These are phyloP conservation scores for Eueides isabella DNA, from an alignment of 1,140 invertebrate genomes.

Conservation along the genomic window DNA sequence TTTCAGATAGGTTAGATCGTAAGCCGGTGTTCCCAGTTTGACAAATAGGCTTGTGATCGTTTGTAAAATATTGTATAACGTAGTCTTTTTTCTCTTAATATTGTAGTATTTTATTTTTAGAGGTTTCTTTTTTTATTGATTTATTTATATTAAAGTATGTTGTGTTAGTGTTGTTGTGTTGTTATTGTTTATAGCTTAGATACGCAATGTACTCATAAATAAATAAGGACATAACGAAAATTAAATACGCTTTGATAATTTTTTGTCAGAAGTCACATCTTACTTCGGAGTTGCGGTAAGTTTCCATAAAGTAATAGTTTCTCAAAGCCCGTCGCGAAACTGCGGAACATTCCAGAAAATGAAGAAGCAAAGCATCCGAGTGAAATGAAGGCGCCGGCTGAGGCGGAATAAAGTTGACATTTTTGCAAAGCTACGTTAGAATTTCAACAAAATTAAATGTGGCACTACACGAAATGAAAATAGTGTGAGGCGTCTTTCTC, in stretches of 20 bases:
- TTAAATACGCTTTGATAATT: conserved; percentile 79
- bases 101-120: neutral
- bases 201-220: neutral
- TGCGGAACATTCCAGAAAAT: conserved; percentile 78
- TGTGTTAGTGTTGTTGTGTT: too few relatives aligned
- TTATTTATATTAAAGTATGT: neutral
- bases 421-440: conserved; percentile 81
- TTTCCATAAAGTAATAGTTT: conserved; percentile 80
- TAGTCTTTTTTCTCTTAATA: neutral
- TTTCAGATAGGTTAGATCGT: conserved; percentile 75
- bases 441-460: conserved; percentile 82
- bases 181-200: neutral
- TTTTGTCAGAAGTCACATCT: conserved; percentile 77
- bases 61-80: conserved; percentile 11
- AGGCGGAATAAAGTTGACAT: conserved; percentile 81
- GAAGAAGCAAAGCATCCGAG: conserved; percentile 74
- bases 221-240: conserved; percentile 59
- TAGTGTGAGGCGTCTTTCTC: conserved; percentile 58
- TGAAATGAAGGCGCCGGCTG: conserved; percentile 75
- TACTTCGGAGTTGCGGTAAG: conserved; percentile 71
- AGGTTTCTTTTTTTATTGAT: neutral
- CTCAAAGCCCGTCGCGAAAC: conserved; percentile 78
- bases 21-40: conserved; percentile 63
- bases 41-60: conserved; percentile 62
- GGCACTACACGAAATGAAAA: conserved; percentile 79